Conservation (phyloP, 64 coral and sea anemone species). For the Exaiptasia diaphana region DNA sequence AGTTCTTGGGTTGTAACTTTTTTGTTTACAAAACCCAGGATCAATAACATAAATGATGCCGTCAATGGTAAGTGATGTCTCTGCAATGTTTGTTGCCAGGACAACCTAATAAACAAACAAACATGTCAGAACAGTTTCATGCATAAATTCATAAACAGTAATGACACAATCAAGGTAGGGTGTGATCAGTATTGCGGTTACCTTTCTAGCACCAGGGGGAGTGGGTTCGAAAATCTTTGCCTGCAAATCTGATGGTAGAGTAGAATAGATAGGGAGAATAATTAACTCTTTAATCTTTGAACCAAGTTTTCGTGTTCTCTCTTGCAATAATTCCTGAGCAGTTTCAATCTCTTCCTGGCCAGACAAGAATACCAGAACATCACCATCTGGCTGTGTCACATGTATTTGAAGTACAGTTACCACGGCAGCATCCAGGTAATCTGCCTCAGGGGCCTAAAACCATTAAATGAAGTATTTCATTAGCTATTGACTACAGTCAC, state of each 20-base stretch:
- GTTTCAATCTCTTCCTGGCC: constrained; percentile 98
- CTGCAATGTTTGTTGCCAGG: constrained; percentile 94
- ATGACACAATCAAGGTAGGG: too few relatives aligned
- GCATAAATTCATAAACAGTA: too few relatives aligned
- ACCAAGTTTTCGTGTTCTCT: constrained; percentile 89
- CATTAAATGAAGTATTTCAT: background rate
- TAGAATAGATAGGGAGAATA: constrained; percentile 96
- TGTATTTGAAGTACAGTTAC: constrained; percentile 96
- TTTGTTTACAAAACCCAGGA: constrained; percentile 98
- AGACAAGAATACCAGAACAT: constrained; percentile 89
- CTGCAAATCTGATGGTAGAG: constrained; percentile 92
- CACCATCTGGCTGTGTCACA: constrained; percentile 84
- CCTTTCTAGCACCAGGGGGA: constrained; percentile 96
- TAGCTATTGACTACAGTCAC: background rate
- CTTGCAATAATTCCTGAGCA: constrained; percentile 80
- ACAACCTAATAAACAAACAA: constrained; percentile 57
- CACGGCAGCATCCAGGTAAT: constrained; percentile 91
- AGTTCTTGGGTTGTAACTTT: constrained; percentile 96
- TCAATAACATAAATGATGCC: constrained; percentile 99
- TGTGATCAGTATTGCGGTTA: too few relatives aligned
- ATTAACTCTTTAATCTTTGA: constrained; percentile 95
- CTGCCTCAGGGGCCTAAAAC: constrained; percentile 90
- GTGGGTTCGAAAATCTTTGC: constrained; percentile 99
- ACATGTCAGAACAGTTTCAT: too few relatives aligned
- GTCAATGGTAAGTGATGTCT: constrained; percentile 94